Evolutionary conservation across 2,888 invertebrate genomes (phyloP), one percentile per base, ranked within the genome.

Genomic region (Spilarctia lutea): DNA sequence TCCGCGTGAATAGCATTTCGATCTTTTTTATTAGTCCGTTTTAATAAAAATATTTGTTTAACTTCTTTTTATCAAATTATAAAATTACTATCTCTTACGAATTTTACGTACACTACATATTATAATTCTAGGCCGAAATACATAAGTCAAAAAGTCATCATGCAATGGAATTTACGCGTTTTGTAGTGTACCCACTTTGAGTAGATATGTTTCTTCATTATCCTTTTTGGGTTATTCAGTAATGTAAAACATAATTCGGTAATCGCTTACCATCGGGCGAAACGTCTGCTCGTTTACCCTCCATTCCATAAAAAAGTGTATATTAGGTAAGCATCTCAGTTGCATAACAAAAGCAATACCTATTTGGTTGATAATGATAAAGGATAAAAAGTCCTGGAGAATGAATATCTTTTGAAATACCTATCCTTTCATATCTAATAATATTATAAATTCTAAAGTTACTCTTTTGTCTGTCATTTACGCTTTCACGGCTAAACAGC

Each of bases 1-100:
- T 52, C 33, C 33, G 42, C 63, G 20, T 60, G n/a, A 63, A 71
- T 70, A 71, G 63, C 75, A 75, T 33, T 65, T 66, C 6, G 18
- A 56, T 60, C 20, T 60, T 60, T 52, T 16, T 60, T 39, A 35
- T n/a, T n/a, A 35, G 30, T 56, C 35, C 60, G n/a, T 66, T 66
- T 24, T n/a, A 20, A n/a, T 3, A 39, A 66, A n/a, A 65, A 35
- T 1, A 24, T 24, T 52, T 52, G 20, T 52, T 2, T 8, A 52
- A 52, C 20, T 52, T 20, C 20, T 52, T 20, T 52, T 24, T 24
- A 24, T 52, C 8, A 24, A 24, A 52, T 24, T 20, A 52, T 48
- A 8, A 8, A 33, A 18, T 65, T 33, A 8, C 18, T 33, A 20
- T 33, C 18, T 65, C 0, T 33, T n/a, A 63, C n/a, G 30, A 27